phyloP scores from a whole-genome alignment of 2,113 vertebrate species.

The Sminthopsis crassicaudata region DNA sequence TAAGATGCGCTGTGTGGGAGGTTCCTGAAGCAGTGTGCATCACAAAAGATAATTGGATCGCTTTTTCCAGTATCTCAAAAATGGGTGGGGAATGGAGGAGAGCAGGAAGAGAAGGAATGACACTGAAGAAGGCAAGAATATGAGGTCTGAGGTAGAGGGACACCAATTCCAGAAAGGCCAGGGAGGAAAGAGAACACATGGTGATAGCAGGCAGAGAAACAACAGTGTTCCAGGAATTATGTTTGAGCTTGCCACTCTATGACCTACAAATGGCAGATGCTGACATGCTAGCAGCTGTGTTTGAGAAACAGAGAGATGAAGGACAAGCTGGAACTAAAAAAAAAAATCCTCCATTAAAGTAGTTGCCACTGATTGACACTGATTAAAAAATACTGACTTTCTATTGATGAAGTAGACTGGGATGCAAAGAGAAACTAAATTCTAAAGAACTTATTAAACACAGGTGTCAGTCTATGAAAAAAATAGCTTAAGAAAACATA shows the following conservation, averaged over 20 bases:
- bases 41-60: background rate
- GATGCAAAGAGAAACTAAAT: background rate
- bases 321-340: background rate
- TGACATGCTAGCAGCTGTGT: background rate
- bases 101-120: too few relatives aligned
- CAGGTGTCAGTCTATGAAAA: constrained; percentile 37
- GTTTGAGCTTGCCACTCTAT: rapidly evolving
- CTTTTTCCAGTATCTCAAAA: background rate
- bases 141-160: background rate
- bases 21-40: background rate
- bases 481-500: constrained; percentile 30
- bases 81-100: too few relatives aligned
- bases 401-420: background rate
- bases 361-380: background rate
- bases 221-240: background rate
- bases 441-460: constrained; percentile 35
- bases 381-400: background rate
- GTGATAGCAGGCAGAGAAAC: background rate
- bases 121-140: background rate
- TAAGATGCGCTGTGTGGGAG: background rate
- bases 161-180: background rate
- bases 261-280: background rate
- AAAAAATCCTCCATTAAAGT: background rate
- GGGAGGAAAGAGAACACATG: background rate
- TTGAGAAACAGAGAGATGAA: background rate